A percentile compares a stretch with the other conserved stretches of the same genome.
These are phyloP conservation scores for Typhlichthys eigenmanni DNA, from an alignment of 2,797 vertebrate species.

Conservation along the genomic window DNA sequence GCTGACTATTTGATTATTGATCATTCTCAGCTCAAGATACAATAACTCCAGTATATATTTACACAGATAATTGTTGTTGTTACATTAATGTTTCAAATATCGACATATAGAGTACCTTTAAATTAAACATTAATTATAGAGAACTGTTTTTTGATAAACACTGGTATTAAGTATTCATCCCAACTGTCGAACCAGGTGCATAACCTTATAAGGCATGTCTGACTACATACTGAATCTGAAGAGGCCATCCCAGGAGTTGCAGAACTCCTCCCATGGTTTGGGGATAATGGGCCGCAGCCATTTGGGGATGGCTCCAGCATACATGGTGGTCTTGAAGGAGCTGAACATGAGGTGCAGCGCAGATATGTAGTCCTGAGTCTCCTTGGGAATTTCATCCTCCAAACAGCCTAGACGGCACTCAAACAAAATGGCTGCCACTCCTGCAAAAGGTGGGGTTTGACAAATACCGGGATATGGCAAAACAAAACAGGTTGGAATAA, in stretches of 20 bases:
- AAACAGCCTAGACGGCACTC: conserved; percentile 89
- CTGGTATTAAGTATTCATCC: no score
- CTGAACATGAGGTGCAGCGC: conserved; percentile 94
- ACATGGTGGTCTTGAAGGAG: conserved; percentile 97
- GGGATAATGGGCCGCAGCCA: conserved; percentile 90
- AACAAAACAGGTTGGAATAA: no score
- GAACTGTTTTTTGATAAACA: no score
- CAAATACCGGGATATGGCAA: no score
- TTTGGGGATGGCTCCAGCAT: conserved; percentile 90
- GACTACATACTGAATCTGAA: conserved; percentile 76
- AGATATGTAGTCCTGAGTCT: conserved; percentile 86
- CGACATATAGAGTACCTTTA: no score
- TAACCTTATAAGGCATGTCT: neutral
- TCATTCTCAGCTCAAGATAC: no score
- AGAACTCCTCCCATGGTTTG: conserved; percentile 93
- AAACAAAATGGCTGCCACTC: conserved; percentile 87
- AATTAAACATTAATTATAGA: no score
- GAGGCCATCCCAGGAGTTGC: conserved; percentile 90
- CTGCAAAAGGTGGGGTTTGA: conserved; percentile 56
- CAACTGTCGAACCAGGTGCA: no score
- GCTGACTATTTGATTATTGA: no score
- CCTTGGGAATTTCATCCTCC: conserved; percentile 81
- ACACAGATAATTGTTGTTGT: no score
- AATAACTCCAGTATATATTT: no score
- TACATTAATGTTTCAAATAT: no score